Base-by-base conservation (phyloP, 1,140 invertebrate genomes). In the Scaptomyza pallida region DNA sequence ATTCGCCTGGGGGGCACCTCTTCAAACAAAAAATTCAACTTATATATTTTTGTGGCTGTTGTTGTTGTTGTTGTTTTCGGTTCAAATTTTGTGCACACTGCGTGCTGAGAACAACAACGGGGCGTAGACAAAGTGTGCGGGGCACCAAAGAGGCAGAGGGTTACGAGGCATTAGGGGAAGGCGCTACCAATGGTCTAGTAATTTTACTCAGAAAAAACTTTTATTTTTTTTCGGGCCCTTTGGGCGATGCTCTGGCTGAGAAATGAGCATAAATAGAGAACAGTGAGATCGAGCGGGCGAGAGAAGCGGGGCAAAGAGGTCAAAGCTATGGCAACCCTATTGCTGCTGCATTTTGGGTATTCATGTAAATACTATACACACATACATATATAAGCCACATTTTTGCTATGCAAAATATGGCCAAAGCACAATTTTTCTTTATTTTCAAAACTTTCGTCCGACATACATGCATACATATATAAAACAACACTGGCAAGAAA, bases 361-460 rank as follows among this genome's bases (percentile, higher is more conserved):
- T 47, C 43, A 43, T 47, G 43, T 44, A 71, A 67, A 80, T 30
- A 30, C 19, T 30, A 30, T 30, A 30, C 6, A 9, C 5, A 30
- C 4, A 4, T 26, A 30, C 4, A 21, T 59, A 77, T 64, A 77
- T 77, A 86, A 86, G 76, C 64, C 64, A 62, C 75, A 76, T 71
- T 81, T 80, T 80, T 81, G 61, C 63, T 50, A 86, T 80, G 77
- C 73, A 80, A 80, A 85, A 86, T 86, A 83, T 83, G 76, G 60
- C 63, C 45, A 80, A 51, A 63, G 75, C 44, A 71, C 21, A 76
- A 61, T 85, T 85, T 72, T 45, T 57, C 37, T 45, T 56, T 71
- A 70, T 74, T 65, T 45, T 8, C 13, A 35, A 59, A 72, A 60
- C 54, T 54, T 67, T 54, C 21, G 6, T 45, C 30, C 48, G 50